phyloP scores from a whole-genome alignment of 2,797 vertebrate species.

The Pipistrellus nathusii region DNA sequence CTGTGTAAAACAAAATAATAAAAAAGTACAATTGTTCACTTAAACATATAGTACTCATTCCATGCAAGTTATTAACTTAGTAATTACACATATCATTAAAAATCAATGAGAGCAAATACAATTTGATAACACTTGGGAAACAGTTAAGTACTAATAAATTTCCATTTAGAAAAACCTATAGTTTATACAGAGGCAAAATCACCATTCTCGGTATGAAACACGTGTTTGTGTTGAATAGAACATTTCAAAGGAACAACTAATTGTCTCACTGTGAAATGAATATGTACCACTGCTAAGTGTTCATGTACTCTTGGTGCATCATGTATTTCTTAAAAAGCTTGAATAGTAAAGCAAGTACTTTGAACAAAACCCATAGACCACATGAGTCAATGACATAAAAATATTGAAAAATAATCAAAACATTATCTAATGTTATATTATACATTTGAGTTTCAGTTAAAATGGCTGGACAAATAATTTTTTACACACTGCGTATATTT shows the following conservation, averaged over 20 bases:
- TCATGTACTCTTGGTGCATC: conserved; percentile 69
- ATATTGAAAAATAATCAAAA: conserved; percentile 79
- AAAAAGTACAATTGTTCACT: conserved; percentile 87
- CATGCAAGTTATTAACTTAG: conserved; percentile 86
- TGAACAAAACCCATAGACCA: conserved; percentile 73
- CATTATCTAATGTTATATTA: conserved; percentile 80
- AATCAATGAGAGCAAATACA: conserved; percentile 88
- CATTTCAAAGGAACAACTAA: conserved; percentile 83
- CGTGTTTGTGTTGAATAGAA: conserved; percentile 72
- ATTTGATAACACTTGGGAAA: conserved; percentile 86
- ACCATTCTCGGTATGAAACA: conserved; percentile 83
- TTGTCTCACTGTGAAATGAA: conserved; percentile 79
- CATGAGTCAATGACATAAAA: conserved; percentile 66
- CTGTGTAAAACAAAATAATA: conserved; percentile 85
- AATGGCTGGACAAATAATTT: conserved; percentile 77
- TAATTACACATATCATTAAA: conserved; percentile 86
- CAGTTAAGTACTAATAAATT: conserved; percentile 84
- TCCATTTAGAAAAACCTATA: conserved; percentile 84
- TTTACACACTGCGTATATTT: conserved; percentile 67
- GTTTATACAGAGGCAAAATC: conserved; percentile 83
- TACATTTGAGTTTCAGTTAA: conserved; percentile 79
- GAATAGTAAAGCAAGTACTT: conserved; percentile 56
- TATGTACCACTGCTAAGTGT: conserved; percentile 75
- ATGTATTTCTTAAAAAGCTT: conserved; percentile 74
- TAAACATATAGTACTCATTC: conserved; percentile 84